Evolutionary conservation across 2,113 vertebrate species (phyloP).

Genomic region (Gnathonemus longibarbis): DNA sequence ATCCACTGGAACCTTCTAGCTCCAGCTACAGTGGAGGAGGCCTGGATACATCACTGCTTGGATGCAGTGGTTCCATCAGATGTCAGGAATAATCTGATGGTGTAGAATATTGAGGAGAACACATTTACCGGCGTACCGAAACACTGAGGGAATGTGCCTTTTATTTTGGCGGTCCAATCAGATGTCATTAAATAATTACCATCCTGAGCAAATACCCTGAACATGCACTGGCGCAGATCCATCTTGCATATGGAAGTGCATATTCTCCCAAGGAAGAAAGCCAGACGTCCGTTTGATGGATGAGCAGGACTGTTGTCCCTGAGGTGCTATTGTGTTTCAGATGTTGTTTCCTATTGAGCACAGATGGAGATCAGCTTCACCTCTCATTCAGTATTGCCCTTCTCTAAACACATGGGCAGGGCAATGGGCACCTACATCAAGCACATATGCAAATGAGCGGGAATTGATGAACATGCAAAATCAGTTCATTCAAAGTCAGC

Average conservation of each 20-base stretch:
- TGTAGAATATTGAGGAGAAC: not conserved
- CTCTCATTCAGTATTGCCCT: not conserved
- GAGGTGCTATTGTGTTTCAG: conserved; percentile 9
- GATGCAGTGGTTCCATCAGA: not conserved
- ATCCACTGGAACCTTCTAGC: not conserved
- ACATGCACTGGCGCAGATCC: not conserved
- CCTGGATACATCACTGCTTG: not conserved
- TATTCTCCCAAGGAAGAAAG: not conserved
- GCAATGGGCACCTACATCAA: not conserved
- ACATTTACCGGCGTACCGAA: not conserved
- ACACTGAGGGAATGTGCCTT: not conserved
- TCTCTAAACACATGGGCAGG: not conserved
- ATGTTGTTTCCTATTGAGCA: not conserved
- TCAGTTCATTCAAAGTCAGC: not conserved
- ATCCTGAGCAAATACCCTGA: not conserved
- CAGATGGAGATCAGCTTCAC: not conserved
- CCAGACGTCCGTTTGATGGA: not conserved
- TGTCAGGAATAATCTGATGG: not conserved
- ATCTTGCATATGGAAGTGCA: not conserved
- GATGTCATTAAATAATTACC: not conserved
- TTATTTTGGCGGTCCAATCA: not conserved
- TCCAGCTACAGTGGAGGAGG: not conserved
- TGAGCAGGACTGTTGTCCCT: not conserved
- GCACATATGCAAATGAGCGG: not conserved
- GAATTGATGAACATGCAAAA: conserved; percentile 11